Evolutionary conservation across 2,888 invertebrate species (phyloP).

Genomic region (Polyommatus iphigenia): DNA sequence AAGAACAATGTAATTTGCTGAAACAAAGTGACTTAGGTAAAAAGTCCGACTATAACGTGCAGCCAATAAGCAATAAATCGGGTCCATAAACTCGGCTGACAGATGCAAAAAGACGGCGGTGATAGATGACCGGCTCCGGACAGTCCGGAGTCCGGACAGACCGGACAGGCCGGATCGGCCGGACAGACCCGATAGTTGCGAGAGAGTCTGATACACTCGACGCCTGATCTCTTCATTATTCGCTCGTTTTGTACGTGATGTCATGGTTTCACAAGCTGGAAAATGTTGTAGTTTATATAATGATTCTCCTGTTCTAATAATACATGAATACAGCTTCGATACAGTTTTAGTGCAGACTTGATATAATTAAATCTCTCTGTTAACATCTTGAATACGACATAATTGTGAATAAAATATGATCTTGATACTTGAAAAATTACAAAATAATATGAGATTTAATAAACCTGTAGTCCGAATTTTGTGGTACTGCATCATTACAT

Average conservation of each 20-base stretch:
- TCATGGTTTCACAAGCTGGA: not conserved
- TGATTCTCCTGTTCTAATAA: too few species aligned
- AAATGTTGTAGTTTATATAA: not conserved
- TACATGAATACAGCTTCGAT: too few species aligned
- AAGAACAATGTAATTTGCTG: not conserved
- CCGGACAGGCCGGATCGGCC: not conserved
- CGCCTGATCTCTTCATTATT: not conserved
- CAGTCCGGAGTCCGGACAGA: not conserved
- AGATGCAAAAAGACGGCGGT: slow-evolving; percentile 1
- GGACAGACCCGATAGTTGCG: not conserved
- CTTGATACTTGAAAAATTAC: too few species aligned
- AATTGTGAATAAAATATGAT: too few species aligned
- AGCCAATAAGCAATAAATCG: slow-evolving; percentile 8
- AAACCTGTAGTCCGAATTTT: too few species aligned
- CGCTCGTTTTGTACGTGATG: not conserved
- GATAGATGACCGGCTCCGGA: not conserved
- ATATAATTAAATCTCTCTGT: too few species aligned
- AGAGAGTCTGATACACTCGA: not conserved
- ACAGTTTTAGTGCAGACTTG: too few species aligned
- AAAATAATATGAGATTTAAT: too few species aligned
- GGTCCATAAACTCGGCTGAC: not conserved
- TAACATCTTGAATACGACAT: too few species aligned
- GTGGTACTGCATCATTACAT: too few species aligned
- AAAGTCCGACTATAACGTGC: not conserved
- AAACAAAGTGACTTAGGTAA: not conserved